Evolutionary conservation across 2,888 invertebrate genomes (phyloP).

Genomic region (Drosophila anceps): DNA sequence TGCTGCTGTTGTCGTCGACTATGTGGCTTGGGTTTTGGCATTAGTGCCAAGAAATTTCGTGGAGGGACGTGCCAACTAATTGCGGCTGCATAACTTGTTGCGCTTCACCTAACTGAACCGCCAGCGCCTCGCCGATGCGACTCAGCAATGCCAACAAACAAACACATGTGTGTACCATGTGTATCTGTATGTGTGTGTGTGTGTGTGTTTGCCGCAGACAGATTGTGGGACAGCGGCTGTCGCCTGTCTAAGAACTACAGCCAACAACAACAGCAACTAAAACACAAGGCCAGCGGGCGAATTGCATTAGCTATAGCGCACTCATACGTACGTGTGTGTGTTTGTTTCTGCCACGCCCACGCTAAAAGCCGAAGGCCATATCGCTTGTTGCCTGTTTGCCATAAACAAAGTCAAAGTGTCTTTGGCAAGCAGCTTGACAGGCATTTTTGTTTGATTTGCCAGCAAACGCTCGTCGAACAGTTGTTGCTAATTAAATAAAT

Average conservation of each 20-base stretch:
- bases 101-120: conserved; percentile 45
- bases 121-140: conserved; percentile 36
- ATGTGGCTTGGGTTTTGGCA: conserved; percentile 76
- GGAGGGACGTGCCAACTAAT: conserved; percentile 72
- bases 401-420: conserved; percentile 79
- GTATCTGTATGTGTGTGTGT: conserved; percentile 9
- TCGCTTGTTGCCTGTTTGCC: conserved; percentile 72
- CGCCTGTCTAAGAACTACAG: conserved; percentile 65
- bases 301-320: conserved; percentile 62
- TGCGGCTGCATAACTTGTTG: conserved; percentile 79
- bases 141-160: conserved; percentile 32
- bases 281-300: conserved; percentile 59
- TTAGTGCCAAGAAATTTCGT: conserved; percentile 78
- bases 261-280: conserved; percentile 22
- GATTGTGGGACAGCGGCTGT: conserved; percentile 50
- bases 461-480: conserved; percentile 43
- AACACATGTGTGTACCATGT: conserved; percentile 9
- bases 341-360: conserved; percentile 49
- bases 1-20: conserved; percentile 41
- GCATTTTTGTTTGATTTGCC: conserved; percentile 73
- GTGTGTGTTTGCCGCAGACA: conserved; percentile 48
- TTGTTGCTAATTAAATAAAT: conserved; percentile 68
- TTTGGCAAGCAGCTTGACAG: conserved; percentile 63
- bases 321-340: not conserved
- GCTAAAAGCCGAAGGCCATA: conserved; percentile 57